Percentiles rank a stretch among this genome's conserved stretches.
phyloP scores from a whole-genome alignment of 1,140 invertebrate genomes.

The Pachypsylla venusta region DNA sequence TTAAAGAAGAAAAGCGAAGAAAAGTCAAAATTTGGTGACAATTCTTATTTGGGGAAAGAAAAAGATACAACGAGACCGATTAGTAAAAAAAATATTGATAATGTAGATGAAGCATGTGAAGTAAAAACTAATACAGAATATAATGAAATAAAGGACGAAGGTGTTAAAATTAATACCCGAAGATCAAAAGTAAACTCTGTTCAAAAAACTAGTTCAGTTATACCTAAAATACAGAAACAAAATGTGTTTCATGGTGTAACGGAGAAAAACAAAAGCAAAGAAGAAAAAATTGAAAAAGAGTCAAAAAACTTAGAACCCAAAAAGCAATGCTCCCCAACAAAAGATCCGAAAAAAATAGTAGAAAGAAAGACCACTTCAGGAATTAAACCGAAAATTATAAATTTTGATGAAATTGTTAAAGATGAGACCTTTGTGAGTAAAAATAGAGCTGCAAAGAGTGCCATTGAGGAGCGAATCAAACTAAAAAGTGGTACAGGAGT shows the following conservation, averaged over 20 bases:
- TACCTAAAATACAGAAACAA: too few relatives aligned
- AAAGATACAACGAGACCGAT: neutral
- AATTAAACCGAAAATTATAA: neutral
- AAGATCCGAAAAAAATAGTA: neutral
- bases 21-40: too few relatives aligned
- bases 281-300: neutral
- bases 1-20: too few relatives aligned
- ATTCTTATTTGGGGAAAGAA: neutral
- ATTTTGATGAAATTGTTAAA: neutral
- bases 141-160: neutral
- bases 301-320: constrained; percentile 10
- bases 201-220: too few relatives aligned
- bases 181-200: too few relatives aligned
- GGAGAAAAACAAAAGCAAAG: neutral
- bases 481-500: neutral
- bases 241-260: too few relatives aligned
- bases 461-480: neutral
- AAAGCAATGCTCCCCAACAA: neutral
- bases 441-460: neutral
- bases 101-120: neutral
- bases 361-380: neutral
- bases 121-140: neutral
- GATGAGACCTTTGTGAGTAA: constrained; percentile 4
- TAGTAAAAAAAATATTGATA: neutral
- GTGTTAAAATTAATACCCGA: too few relatives aligned